Evolutionary conservation across 2,797 vertebrate genomes (phyloP).

Genomic region (Gadopsis marmoratus): DNA sequence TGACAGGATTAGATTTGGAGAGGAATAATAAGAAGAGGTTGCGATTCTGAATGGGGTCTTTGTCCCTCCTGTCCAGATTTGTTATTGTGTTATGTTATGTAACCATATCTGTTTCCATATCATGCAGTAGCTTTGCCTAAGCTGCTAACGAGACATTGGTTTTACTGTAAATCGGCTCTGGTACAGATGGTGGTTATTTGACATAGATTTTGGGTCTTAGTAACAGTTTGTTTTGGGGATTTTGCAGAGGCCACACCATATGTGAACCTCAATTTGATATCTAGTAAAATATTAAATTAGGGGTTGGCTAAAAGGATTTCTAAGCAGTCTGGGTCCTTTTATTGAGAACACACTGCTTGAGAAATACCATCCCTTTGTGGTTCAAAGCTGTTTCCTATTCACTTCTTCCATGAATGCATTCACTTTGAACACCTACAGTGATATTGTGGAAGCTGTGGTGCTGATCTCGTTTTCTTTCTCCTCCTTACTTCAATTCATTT

Average conservation of each 20-base stretch:
- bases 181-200: slow-evolving; percentile 71
- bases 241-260: slow-evolving; percentile 62
- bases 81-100: slow-evolving; percentile 77
- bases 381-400: slow-evolving; percentile 60
- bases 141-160: slow-evolving; percentile 64
- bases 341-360: slow-evolving; percentile 33
- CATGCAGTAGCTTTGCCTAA: slow-evolving; percentile 65
- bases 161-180: slow-evolving; percentile 72
- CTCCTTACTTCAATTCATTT: slow-evolving; percentile 27
- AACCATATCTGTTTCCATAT: slow-evolving; percentile 76
- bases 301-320: slow-evolving; percentile 55
- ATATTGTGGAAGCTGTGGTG: slow-evolving; percentile 46
- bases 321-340: slow-evolving; percentile 32
- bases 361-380: slow-evolving; percentile 47
- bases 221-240: slow-evolving; percentile 72
- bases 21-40: slow-evolving; percentile 74
- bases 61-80: slow-evolving; percentile 71
- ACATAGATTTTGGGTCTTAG: slow-evolving; percentile 68
- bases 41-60: slow-evolving; percentile 74
- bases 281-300: slow-evolving; percentile 61
- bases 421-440: slow-evolving; percentile 46
- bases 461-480: slow-evolving; percentile 37
- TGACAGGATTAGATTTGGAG: slow-evolving; percentile 74
- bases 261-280: slow-evolving; percentile 64
- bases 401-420: slow-evolving; percentile 44